phyloP scores from a whole-genome alignment of 2,113 vertebrate genomes.

The Crotalus tigris region DNA sequence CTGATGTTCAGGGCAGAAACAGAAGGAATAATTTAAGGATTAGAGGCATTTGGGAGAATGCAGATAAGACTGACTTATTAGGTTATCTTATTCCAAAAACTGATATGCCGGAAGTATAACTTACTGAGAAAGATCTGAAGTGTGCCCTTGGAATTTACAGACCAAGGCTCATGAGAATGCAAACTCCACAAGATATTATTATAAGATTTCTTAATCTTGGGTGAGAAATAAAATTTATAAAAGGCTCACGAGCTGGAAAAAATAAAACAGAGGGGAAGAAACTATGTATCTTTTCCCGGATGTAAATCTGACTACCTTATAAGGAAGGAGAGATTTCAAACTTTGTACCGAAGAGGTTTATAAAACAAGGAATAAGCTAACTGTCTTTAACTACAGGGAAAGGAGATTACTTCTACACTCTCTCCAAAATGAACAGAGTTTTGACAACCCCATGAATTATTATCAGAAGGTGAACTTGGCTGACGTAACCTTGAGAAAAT shows the following conservation, averaged over 20 bases:
- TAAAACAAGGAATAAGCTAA: background rate
- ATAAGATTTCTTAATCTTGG: background rate
- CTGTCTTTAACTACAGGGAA: background rate
- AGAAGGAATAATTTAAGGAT: background rate
- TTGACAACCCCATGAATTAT: background rate
- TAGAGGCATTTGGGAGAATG: background rate
- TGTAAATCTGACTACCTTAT: background rate
- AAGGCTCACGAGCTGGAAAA: background rate
- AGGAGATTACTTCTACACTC: background rate
- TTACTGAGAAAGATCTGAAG: background rate
- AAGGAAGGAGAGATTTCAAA: background rate
- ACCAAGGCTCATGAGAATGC: background rate
- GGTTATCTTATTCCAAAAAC: background rate
- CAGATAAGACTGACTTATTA: background rate
- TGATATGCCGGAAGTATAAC: background rate
- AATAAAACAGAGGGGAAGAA: background rate
- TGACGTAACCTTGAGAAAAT: background rate
- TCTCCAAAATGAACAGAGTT: background rate
- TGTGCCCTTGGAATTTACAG: background rate
- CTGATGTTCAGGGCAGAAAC: background rate
- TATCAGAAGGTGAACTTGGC: background rate
- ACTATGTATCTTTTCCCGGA: background rate
- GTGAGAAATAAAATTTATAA: background rate
- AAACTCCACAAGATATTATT: background rate
- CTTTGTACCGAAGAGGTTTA: background rate